Percentiles rank a stretch among this genome's conserved stretches.
Conservation (phyloP, 2,113 vertebrate genomes). For the Laticauda colubrina region DNA sequence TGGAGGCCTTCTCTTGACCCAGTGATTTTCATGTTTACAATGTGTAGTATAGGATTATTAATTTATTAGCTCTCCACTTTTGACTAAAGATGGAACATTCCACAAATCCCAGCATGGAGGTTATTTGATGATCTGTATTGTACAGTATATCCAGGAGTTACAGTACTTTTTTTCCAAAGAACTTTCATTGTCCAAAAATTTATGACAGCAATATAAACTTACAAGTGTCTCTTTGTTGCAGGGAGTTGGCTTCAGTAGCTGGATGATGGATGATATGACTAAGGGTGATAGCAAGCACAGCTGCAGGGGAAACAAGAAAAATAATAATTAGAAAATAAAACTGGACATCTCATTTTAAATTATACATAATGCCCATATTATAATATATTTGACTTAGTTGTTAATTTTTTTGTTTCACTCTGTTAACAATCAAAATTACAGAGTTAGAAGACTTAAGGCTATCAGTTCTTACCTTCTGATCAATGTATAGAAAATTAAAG, state of each 20-base stretch:
- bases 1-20: slow-evolving; percentile 54
- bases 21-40: slow-evolving; percentile 61
- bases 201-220: slow-evolving; percentile 84
- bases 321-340: slow-evolving; percentile 55
- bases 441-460: not conserved
- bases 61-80: slow-evolving; percentile 48
- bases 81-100: slow-evolving; percentile 72
- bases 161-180: slow-evolving; percentile 72
- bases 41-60: slow-evolving; percentile 54
- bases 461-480: not conserved
- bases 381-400: not conserved
- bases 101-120: slow-evolving; percentile 68
- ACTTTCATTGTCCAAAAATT: slow-evolving; percentile 82
- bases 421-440: not conserved
- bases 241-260: slow-evolving; percentile 75
- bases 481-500: not conserved
- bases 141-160: slow-evolving; percentile 68
- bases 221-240: slow-evolving; percentile 72
- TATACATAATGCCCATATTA: slow-evolving; percentile 31
- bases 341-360: slow-evolving; percentile 48
- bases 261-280: slow-evolving; percentile 86
- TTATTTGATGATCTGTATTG: slow-evolving; percentile 73
- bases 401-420: not conserved
- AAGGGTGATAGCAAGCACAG: slow-evolving; percentile 77
- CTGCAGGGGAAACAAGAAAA: slow-evolving; percentile 64